Conservation (phyloP, 2,888 invertebrate genomes). For the Thereva unica region DNA sequence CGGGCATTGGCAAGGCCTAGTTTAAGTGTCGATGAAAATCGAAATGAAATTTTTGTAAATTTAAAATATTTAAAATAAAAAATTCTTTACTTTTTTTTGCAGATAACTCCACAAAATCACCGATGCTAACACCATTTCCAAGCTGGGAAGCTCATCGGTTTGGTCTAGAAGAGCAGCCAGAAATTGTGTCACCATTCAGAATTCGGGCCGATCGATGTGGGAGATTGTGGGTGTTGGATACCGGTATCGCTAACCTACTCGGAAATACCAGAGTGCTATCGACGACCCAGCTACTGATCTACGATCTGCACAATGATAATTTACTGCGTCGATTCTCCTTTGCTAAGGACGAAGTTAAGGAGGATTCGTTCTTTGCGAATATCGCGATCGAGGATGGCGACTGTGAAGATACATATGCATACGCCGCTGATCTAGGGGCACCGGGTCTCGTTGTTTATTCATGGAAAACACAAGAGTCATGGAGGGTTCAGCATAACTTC, state of each 20-base stretch:
- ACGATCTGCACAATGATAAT: slow-evolving; percentile 72
- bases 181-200: slow-evolving; percentile 75
- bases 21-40: no score
- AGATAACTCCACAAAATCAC: slow-evolving; percentile 70
- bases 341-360: slow-evolving; percentile 67
- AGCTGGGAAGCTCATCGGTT: slow-evolving; percentile 78
- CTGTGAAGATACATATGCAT: slow-evolving; percentile 74
- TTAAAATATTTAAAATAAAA: background rate
- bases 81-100: slow-evolving; percentile 51
- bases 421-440: slow-evolving; percentile 71
- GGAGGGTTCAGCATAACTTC: slow-evolving; percentile 73
- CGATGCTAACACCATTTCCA: slow-evolving; percentile 75
- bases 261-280: slow-evolving; percentile 60
- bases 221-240: slow-evolving; percentile 79
- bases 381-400: slow-evolving; percentile 76
- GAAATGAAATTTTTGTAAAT: background rate
- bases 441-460: slow-evolving; percentile 77
- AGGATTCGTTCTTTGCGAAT: slow-evolving; percentile 74
- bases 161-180: slow-evolving; percentile 62
- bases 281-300: slow-evolving; percentile 69
- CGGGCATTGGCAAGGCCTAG: no score
- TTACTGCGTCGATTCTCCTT: slow-evolving; percentile 69
- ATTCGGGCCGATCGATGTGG: slow-evolving; percentile 75
- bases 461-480: slow-evolving; percentile 71
- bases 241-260: slow-evolving; percentile 68